These are phyloP conservation scores for Eilema depressum DNA, from an alignment of 2,888 invertebrate genomes.

Conservation along the genomic window DNA sequence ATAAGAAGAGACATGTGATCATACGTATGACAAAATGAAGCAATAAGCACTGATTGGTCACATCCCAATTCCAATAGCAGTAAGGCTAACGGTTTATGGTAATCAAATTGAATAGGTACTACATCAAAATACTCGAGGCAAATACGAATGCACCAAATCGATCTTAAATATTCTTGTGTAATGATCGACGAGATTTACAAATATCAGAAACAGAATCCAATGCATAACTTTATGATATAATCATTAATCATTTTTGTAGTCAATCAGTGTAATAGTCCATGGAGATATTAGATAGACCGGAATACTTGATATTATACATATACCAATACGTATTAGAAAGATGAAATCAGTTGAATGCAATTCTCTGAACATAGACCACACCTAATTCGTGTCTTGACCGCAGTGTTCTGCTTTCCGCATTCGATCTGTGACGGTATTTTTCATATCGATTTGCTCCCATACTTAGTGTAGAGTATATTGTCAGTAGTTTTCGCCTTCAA, in stretches of 20 bases:
- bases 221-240: constrained; percentile 54
- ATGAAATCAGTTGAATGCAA: constrained; percentile 10
- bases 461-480: not conserved
- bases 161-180: constrained; percentile 60
- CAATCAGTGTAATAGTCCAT: constrained; percentile 22
- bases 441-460: not conserved
- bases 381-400: not conserved
- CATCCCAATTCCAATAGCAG: constrained; percentile 49
- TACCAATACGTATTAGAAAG: not conserved
- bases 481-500: not conserved
- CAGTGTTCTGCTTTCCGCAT: not conserved
- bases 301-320: not conserved
- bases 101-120: constrained; percentile 69
- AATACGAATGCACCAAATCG: constrained; percentile 68
- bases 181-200: constrained; percentile 60
- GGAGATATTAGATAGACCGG: constrained; percentile 4
- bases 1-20: not conserved
- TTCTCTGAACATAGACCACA: not conserved
- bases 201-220: constrained; percentile 53
- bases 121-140: constrained; percentile 66
- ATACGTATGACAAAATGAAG: not conserved
- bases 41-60: too few relatives aligned
- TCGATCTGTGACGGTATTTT: not conserved
- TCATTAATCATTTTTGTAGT: constrained; percentile 43
- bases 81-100: constrained; percentile 66